A percentile compares a stretch with the other conserved stretches of the same genome.
phyloP scores from a whole-genome alignment of 2,797 vertebrate genomes.

The Onychomys torridus region DNA sequence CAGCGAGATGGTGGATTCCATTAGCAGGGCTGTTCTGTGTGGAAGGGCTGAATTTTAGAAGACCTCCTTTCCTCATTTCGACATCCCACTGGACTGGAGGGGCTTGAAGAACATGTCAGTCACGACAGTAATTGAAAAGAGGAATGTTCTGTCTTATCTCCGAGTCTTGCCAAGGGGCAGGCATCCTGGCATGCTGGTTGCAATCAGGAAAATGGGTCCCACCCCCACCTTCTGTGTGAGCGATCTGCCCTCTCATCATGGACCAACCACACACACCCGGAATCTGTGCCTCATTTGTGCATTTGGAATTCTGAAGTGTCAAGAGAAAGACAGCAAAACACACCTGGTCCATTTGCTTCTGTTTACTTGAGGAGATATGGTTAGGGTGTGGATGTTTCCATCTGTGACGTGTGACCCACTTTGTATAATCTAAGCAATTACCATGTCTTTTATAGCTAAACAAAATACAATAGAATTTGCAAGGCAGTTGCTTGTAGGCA shows the following conservation, averaged over 20 bases:
- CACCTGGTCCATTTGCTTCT: accelerated
- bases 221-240: neutral
- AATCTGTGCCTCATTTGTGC: neutral
- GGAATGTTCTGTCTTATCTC: neutral
- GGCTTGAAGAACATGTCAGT: neutral
- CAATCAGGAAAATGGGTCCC: neutral
- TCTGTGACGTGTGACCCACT: accelerated
- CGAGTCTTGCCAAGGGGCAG: neutral
- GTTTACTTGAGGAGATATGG: accelerated
- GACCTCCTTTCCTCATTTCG: neutral
- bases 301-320: neutral
- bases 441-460: neutral
- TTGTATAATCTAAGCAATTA: neutral
- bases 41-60: neutral
- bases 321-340: neutral
- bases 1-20: accelerated
- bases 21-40: neutral
- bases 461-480: neutral
- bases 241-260: neutral
- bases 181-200: neutral
- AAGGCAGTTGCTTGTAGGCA: neutral
- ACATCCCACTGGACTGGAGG: neutral
- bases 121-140: neutral
- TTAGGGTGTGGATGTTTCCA: no score
- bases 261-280: accelerated